Evolutionary conservation across 1,140 invertebrate species (phyloP).

Genomic region (Drosophila sp.): DNA sequence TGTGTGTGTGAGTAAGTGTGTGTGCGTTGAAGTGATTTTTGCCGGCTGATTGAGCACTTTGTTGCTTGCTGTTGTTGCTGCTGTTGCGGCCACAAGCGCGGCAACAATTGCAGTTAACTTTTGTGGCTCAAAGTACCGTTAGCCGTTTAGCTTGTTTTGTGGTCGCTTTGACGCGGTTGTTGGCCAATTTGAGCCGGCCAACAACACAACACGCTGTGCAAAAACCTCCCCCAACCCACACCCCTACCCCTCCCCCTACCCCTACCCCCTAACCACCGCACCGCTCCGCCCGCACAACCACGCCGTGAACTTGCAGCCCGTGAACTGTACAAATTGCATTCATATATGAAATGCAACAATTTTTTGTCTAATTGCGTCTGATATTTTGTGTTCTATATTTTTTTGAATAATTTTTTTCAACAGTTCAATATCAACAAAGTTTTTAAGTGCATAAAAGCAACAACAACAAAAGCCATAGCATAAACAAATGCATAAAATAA

Average conservation of each 20-base stretch:
- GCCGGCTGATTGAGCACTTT: conserved; percentile 50
- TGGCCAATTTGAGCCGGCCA: conserved; percentile 54
- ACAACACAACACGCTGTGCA: too few relatives aligned
- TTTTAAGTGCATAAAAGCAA: neutral
- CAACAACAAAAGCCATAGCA: neutral
- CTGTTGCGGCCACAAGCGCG: conserved; percentile 4
- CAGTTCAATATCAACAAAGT: neutral
- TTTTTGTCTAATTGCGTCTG: neutral
- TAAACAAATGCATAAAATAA: neutral
- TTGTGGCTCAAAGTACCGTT: conserved; percentile 5
- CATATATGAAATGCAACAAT: neutral
- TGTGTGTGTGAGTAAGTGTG: conserved; percentile 11
- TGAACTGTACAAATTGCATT: neutral
- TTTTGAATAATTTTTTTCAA: neutral
- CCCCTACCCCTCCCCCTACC: too few relatives aligned
- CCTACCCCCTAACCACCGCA: too few relatives aligned
- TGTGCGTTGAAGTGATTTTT: conserved; percentile 48
- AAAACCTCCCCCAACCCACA: neutral
- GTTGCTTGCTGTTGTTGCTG: conserved; percentile 19
- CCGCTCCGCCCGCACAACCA: too few relatives aligned
- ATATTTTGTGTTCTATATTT: neutral
- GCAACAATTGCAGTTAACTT: conserved; percentile 8
- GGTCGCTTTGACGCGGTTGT: conserved; percentile 74
- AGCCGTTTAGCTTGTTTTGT: conserved; percentile 71
- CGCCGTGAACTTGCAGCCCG: neutral